Base-by-base conservation (phyloP, 2,113 vertebrate species). In the Vanacampus margaritifer region DNA sequence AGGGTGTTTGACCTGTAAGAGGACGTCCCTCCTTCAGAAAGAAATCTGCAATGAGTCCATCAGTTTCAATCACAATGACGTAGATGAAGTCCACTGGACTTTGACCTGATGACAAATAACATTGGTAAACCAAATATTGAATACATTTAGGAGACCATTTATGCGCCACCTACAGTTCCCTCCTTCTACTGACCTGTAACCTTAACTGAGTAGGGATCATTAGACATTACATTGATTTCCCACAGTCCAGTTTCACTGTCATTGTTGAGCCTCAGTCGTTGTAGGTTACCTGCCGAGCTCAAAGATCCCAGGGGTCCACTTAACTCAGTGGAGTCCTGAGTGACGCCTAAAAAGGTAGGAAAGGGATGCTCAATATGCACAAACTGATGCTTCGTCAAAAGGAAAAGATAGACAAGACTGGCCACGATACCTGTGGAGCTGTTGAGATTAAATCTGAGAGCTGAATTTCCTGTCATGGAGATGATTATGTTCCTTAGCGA, bases 11-110 rank as follows among this genome's bases (percentile, higher is more conserved):
- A 91, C 89, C 86, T 75, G 81, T 73, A 16, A 85, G 41, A 39
- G 79, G 88, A 8, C 86, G 88, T 60, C 87, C 79, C 37, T 86
- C 86, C 65, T 87, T 86, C 2, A 86, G 65, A 58, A 73, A 67
- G 39, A 84, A 87, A 58, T 81, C 80, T 1, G 74, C 64, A 7
- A 80, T 74, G n/a, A 63, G 67, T 32, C 76, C 82, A 24, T 79
- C 26, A 2, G 51, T 64, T 4, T 67, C 59, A 60, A 91, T 81
- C 41, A 91, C 75, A 67, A 91, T 82, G 50, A 83, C 69, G 61
- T 58, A 90, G 16, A 91, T 79, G 48, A 91, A 90, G 65, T 86
- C 76, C 66, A 89, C 46, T 26, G 57, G 69, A 59, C 90, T 91
- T 51, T 86, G 86, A 80, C 86, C 91, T 92, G 75, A 51, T 1